Evolutionary conservation across 1,140 invertebrate genomes (phyloP).

Genomic region (Lasioglossum baleicum): DNA sequence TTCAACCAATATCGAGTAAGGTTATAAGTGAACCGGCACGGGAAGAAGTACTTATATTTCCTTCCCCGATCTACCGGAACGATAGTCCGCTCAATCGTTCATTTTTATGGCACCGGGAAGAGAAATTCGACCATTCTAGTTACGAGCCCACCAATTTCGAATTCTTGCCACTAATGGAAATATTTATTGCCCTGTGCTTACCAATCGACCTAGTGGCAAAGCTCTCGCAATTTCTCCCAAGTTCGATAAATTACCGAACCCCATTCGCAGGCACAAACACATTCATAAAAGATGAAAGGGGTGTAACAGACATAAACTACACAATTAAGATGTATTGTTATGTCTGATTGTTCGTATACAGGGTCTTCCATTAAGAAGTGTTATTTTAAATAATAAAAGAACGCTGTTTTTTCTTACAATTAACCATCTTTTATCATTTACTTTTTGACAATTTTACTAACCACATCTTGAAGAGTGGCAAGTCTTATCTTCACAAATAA

Average conservation of each 20-base stretch:
- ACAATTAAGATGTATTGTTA: no score
- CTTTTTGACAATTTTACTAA: no score
- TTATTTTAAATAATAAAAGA: no score
- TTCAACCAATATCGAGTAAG: conserved; percentile 49
- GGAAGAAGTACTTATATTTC: conserved; percentile 28
- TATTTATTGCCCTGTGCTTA: conserved; percentile 4
- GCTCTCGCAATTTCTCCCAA: no score
- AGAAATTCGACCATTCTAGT: conserved; percentile 20
- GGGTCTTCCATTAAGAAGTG: no score
- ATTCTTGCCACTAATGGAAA: conserved; percentile 21
- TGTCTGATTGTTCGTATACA: no score
- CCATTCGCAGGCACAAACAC: background rate
- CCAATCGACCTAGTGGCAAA: background rate
- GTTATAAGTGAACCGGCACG: background rate
- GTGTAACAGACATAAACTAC: no score
- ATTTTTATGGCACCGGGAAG: conserved; percentile 27
- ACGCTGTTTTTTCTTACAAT: no score
- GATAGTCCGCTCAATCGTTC: conserved; percentile 35
- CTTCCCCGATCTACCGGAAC: conserved; percentile 21
- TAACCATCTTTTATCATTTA: no score
- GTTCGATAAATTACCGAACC: background rate
- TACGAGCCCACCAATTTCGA: conserved; percentile 18
- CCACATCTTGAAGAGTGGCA: no score
- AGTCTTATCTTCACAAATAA: no score
- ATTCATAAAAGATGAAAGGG: no score